Conservation (phyloP, 2,797 vertebrate species). For the Trachurus trachurus region DNA sequence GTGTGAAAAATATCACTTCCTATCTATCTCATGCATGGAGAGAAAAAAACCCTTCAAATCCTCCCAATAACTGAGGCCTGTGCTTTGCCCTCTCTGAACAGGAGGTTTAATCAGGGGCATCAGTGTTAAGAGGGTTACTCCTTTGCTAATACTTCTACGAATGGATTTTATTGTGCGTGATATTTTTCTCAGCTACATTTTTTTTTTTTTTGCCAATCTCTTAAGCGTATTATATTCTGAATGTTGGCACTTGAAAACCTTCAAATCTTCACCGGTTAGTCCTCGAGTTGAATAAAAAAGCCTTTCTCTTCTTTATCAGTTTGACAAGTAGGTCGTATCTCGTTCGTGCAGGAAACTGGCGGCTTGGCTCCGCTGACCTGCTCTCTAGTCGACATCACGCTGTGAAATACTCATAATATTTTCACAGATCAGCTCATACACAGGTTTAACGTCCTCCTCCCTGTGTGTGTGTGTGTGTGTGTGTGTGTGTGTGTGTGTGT, state of each 20-base stretch:
- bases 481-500: background rate
- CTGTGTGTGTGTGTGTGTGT: background rate
- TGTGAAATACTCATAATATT: background rate
- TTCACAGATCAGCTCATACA: constrained; percentile 28
- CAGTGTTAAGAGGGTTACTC: constrained; percentile 48
- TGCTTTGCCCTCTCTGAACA: background rate
- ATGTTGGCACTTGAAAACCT: constrained; percentile 16
- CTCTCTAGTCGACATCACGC: background rate
- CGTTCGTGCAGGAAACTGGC: background rate
- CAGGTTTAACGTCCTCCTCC: constrained; percentile 1
- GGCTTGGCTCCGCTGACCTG: background rate
- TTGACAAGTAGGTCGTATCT: background rate
- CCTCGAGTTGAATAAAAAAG: background rate
- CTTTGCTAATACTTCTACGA: constrained; percentile 34
- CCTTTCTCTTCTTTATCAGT: background rate
- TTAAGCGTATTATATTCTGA: constrained; percentile 33
- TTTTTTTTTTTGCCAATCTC: background rate
- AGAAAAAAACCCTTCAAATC: background rate
- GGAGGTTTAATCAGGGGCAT: constrained; percentile 31
- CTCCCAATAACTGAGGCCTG: background rate
- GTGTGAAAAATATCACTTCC: background rate
- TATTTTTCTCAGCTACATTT: constrained; percentile 36
- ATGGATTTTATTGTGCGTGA: constrained; percentile 45
- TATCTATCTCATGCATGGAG: background rate
- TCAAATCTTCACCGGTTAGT: background rate